Conservation (phyloP, 1,140 invertebrate species). For the Carcinoscorpius rotundicauda region DNA sequence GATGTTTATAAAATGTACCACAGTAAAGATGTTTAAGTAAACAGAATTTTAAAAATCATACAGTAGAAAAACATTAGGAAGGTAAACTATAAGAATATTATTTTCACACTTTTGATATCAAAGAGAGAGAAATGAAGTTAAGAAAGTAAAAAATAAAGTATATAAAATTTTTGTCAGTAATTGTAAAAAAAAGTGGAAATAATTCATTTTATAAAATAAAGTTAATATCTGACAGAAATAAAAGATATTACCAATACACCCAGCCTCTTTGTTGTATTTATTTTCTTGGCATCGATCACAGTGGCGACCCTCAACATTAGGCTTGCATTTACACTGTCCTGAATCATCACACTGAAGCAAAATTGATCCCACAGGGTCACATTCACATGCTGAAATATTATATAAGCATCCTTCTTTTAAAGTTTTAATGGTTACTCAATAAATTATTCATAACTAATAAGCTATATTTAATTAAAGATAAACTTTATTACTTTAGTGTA, state of each 20-base stretch:
- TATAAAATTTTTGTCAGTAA: no score
- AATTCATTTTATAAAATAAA: no score
- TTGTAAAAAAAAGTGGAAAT: no score
- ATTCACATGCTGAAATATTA: conserved; percentile 51
- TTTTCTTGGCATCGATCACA: conserved; percentile 91
- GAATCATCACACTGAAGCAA: conserved; percentile 62
- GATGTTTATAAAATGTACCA: no score
- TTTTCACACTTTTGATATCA: no score
- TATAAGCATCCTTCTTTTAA: neutral
- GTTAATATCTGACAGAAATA: neutral
- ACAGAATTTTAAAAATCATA: no score
- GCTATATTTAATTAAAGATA: neutral
- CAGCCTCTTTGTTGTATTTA: conserved; percentile 68
- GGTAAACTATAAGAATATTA: no score
- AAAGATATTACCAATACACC: conserved; percentile 46
- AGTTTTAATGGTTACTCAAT: neutral
- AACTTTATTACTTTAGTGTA: no score
- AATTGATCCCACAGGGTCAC: conserved; percentile 73
- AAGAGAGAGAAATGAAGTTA: no score
- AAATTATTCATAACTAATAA: neutral
- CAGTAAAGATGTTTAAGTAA: no score
- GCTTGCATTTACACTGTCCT: conserved; percentile 79
- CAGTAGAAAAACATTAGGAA: no score
- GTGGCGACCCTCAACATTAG: conserved; percentile 78
- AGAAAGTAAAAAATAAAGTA: no score